Evolutionary conservation across 2,797 vertebrate genomes (phyloP), one percentile per base, ranked within the genome.

Genomic region (Scomberomorus guttatus): DNA sequence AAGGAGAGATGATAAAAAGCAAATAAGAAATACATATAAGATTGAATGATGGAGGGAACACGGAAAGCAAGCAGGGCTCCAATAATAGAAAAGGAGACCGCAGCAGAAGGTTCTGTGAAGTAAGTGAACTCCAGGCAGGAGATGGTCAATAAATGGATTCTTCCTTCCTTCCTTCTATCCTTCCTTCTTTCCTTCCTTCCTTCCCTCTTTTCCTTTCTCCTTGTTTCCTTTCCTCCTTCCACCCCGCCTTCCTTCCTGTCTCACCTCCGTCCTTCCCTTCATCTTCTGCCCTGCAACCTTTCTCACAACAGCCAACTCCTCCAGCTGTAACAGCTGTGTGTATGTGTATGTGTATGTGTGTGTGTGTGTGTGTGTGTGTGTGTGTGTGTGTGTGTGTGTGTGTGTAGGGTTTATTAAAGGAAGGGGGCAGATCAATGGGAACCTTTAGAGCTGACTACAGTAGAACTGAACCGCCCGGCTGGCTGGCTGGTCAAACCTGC

Each of bases 381-480:
- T 76, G 62, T 67, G 64, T 58, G 74, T 62, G 58, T 48, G 71
- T 20, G 79, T 59, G 48, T 25, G 66, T 44, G 75, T 39, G 85
- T 32, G 73, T 10, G 46, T 0, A 6, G 66, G 75, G 82, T 85
- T 93, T 93, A 90, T 93, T 93, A 91, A 90, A 90, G 90, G 78
- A 83, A 84, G 77, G 83, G 79, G 69, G 75, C 86, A 84, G 84
- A 93, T 94, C 93, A 93, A 93, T 94, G 88, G 79, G 75, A 91
- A 89, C 84, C 89, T 90, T 92, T 91, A 79, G 71, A 93, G 92
- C 91, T 94, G 92, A 94, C 92, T 92, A 87, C 89, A 90, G 93
- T 89, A 91, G 90, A 92, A 90, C 82, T 80, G 87, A 90, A 83
- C 81, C 69, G 81, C 89, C 87, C 64, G 80, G 78, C 89, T 87